These are phyloP conservation scores for Phoenicopterus ruber DNA, from an alignment of 2,113 vertebrate species.

Conservation along the genomic window DNA sequence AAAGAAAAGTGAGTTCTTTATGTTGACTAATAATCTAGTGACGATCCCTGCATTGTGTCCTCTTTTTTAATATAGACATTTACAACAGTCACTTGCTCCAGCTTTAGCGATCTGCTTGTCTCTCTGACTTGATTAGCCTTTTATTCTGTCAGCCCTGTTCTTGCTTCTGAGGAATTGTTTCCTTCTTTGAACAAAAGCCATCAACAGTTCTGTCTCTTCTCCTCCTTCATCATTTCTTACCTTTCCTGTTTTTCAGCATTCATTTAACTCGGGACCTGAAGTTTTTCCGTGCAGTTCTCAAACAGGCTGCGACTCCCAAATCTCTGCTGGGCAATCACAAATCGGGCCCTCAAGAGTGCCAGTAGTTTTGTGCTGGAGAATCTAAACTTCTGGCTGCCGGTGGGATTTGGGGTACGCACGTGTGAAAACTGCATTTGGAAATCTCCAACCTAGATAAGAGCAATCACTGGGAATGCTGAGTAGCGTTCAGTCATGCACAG, in stretches of 20 bases:
- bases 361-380: not conserved
- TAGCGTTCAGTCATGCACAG: not conserved
- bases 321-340: not conserved
- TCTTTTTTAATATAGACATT: constrained; percentile 16
- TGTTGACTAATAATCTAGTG: constrained; percentile 15
- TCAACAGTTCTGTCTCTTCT: not conserved
- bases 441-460: not conserved
- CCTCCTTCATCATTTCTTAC: constrained; percentile 35
- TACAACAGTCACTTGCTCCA: constrained; percentile 18
- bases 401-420: not conserved
- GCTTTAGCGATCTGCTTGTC: constrained; percentile 43
- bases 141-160: constrained; percentile 40
- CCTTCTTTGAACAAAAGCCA: constrained; percentile 53
- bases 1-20: constrained; percentile 24
- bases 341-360: fast-evolving
- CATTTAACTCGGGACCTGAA: constrained; percentile 18
- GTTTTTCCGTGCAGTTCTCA: constrained; percentile 13
- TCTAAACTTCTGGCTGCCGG: not conserved
- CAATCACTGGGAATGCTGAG: not conserved
- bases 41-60: not conserved
- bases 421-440: not conserved
- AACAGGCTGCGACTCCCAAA: not conserved
- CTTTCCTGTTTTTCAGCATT: constrained; percentile 51
- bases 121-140: constrained; percentile 49
- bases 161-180: constrained; percentile 53